phyloP scores from a whole-genome alignment of 2,888 invertebrate genomes.

The Acanthoscelides obtectus region DNA sequence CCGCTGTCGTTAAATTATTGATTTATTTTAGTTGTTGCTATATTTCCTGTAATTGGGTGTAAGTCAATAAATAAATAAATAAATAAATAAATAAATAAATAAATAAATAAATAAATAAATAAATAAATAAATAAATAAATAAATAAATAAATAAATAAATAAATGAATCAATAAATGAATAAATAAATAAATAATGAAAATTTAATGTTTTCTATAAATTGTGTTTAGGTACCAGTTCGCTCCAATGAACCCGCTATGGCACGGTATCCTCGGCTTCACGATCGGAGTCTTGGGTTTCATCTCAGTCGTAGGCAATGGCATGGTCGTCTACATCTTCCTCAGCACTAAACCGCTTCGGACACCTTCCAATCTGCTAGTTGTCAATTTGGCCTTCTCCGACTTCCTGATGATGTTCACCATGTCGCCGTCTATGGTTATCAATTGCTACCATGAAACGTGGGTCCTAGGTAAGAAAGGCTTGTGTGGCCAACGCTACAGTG shows the following conservation, averaged over 20 bases:
- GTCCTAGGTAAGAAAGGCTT: constrained; percentile 60
- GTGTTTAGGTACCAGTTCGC: constrained; percentile 72
- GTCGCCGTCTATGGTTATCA: constrained; percentile 79
- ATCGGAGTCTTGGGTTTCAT: constrained; percentile 71
- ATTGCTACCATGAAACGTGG: constrained; percentile 76
- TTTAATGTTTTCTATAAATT: no score
- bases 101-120: no score
- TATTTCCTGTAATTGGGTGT: no score
- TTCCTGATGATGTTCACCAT: constrained; percentile 83
- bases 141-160: no score
- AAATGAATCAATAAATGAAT: no score
- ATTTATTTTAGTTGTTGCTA: no score
- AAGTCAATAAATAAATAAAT: no score
- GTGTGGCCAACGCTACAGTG: no score
- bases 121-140: no score
- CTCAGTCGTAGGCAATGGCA: constrained; percentile 65
- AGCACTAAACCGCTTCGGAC: constrained; percentile 73
- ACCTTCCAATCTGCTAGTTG: constrained; percentile 85
- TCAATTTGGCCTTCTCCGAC: constrained; percentile 88
- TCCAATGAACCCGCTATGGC: constrained; percentile 86
- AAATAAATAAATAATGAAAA: no score
- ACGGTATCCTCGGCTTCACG: constrained; percentile 64
- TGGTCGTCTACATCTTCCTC: constrained; percentile 71
- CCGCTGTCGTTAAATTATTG: no score
- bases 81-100: no score